Percentiles rank a stretch among this genome's conserved stretches.
Evolutionary conservation across 2,113 vertebrate species (phyloP).

Genomic region (Oostethus manadensis): DNA sequence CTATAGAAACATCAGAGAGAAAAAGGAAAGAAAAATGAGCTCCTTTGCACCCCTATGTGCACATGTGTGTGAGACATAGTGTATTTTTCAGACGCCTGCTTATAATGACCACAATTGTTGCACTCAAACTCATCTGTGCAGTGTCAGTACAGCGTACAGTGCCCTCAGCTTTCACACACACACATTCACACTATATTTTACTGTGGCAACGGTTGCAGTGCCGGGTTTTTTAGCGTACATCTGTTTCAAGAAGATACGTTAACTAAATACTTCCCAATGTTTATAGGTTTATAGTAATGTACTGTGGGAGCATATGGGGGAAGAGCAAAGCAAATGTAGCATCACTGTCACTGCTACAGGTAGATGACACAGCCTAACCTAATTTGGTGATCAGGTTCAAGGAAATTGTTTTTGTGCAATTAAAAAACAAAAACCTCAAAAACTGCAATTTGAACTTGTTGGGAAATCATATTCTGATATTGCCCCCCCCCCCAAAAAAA

Average conservation of each 20-base stretch:
- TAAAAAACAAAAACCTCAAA: too few species aligned
- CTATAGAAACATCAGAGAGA: conserved; percentile 64
- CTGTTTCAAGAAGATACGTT: neutral
- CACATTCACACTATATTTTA: neutral
- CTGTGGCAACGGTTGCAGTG: too few species aligned
- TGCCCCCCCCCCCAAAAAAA: too few species aligned
- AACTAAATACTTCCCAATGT: neutral
- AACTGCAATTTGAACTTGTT: too few species aligned
- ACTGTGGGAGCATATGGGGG: neutral
- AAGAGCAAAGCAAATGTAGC: neutral
- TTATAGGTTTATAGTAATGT: neutral
- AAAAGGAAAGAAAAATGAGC: conserved; percentile 22
- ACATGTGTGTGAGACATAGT: conserved; percentile 26
- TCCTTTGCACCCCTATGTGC: conserved; percentile 11
- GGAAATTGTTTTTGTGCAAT: too few species aligned
- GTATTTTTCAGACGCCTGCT: conserved; percentile 46
- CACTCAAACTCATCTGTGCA: conserved; percentile 32
- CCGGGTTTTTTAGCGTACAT: neutral
- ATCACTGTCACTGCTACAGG: neutral
- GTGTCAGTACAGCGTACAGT: conserved; percentile 13
- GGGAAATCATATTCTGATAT: too few species aligned
- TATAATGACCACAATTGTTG: conserved; percentile 53
- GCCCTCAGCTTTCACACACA: neutral
- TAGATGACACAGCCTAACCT: neutral
- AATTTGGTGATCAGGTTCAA: neutral